A percentile compares a stretch with the other conserved stretches of the same genome.
Conservation (phyloP, 1,140 invertebrate species). For the Drosophila yakuba region DNA sequence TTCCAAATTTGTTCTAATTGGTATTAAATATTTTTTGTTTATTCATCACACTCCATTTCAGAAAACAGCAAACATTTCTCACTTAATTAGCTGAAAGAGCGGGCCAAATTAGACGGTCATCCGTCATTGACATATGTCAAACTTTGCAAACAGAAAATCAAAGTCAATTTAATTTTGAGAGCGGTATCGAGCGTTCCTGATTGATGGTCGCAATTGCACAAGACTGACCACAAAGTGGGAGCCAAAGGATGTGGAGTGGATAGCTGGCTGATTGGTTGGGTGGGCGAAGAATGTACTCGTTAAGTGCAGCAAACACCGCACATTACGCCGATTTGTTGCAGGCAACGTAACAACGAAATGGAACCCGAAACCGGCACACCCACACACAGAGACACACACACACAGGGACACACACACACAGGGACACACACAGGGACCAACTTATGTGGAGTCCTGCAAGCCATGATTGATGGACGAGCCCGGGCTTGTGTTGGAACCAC, state of each 20-base stretch:
- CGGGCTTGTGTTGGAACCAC: slow-evolving; percentile 32
- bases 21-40: neutral
- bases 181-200: slow-evolving; percentile 51
- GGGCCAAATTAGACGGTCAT: slow-evolving; percentile 57
- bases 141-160: slow-evolving; percentile 53
- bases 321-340: slow-evolving; percentile 71
- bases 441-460: slow-evolving; percentile 1
- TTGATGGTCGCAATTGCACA: slow-evolving; percentile 69
- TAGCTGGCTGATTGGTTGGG: slow-evolving; percentile 4
- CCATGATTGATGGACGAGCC: slow-evolving; percentile 68
- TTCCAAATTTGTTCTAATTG: neutral
- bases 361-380: slow-evolving; percentile 31
- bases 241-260: neutral
- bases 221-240: slow-evolving; percentile 34
- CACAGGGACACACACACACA: neutral
- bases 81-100: slow-evolving; percentile 56
- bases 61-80: slow-evolving; percentile 55
- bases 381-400: slow-evolving; percentile 2
- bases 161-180: slow-evolving; percentile 78
- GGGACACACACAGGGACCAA: neutral
- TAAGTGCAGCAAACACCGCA: slow-evolving; percentile 76
- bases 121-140: slow-evolving; percentile 19
- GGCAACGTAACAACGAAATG: slow-evolving; percentile 51
- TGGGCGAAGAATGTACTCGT: slow-evolving; percentile 44
- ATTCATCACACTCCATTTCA: slow-evolving; percentile 35